Conservation (phyloP, 2,797 vertebrate genomes). For the Typhlichthys eigenmanni region DNA sequence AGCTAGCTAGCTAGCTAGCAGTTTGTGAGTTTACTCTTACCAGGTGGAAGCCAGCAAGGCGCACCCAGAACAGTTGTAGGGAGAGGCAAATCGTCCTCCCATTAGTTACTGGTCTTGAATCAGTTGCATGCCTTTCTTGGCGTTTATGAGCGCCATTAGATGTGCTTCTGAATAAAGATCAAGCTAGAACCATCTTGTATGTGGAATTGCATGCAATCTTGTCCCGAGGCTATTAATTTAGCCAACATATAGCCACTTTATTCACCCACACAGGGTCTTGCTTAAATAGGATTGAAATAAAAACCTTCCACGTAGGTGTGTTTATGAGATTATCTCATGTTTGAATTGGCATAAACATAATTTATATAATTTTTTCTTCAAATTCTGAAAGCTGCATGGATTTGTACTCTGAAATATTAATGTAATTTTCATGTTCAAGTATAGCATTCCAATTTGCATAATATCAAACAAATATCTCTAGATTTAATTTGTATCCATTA, state of each 20-base stretch:
- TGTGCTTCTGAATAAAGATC: slow-evolving; percentile 43
- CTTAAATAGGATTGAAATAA: slow-evolving; percentile 38
- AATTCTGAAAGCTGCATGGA: slow-evolving; percentile 24
- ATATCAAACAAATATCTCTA: slow-evolving; percentile 29
- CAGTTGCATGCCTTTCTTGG: slow-evolving; percentile 10
- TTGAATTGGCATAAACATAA: slow-evolving; percentile 38
- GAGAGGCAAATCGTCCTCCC: slow-evolving; percentile 1
- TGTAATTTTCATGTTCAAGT: slow-evolving; percentile 30
- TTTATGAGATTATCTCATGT: slow-evolving; percentile 38
- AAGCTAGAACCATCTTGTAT: slow-evolving; percentile 38
- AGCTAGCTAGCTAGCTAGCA: slow-evolving; percentile 17
- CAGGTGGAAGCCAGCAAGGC: slow-evolving; percentile 37
- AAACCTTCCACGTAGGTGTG: slow-evolving; percentile 42
- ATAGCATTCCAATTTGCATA: slow-evolving; percentile 30
- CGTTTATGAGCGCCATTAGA: slow-evolving; percentile 29
- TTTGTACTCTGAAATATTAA: slow-evolving; percentile 43
- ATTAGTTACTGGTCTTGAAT: slow-evolving; percentile 14
- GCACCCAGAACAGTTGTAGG: slow-evolving; percentile 12
- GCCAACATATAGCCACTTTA: slow-evolving; percentile 56
- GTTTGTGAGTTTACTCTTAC: slow-evolving; percentile 31
- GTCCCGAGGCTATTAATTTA: slow-evolving; percentile 68
- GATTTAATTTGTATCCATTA: slow-evolving; percentile 48
- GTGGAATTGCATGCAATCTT: slow-evolving; percentile 56
- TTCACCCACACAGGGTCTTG: slow-evolving; percentile 61
- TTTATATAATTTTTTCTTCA: slow-evolving; percentile 33